Evolutionary conservation across 2,113 vertebrate genomes (phyloP).

Genomic region (Cygnus atratus): DNA sequence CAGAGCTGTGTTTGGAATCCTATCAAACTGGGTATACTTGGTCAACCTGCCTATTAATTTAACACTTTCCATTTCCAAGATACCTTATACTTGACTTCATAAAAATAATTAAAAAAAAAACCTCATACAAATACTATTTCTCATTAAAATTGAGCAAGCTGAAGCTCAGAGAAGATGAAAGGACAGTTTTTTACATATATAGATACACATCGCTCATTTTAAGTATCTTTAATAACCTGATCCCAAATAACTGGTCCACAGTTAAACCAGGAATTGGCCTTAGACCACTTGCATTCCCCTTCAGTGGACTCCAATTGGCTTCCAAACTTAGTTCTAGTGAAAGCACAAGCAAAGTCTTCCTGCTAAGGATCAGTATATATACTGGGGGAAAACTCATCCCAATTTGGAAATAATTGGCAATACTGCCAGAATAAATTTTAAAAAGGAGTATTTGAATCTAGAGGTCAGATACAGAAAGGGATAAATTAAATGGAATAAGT

Average conservation of each 20-base stretch:
- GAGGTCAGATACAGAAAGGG: background rate
- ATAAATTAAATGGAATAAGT: background rate
- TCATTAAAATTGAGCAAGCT: background rate
- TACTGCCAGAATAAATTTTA: background rate
- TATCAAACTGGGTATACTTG: constrained; percentile 5
- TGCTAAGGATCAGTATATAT: background rate
- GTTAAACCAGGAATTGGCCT: background rate
- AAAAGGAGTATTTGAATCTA: background rate
- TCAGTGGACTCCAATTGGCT: background rate
- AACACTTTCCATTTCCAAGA: background rate
- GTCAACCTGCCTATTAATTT: background rate
- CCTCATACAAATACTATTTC: background rate
- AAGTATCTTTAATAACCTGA: background rate
- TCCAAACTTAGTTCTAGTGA: background rate
- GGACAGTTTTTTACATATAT: background rate
- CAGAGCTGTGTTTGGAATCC: background rate
- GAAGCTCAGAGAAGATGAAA: constrained; percentile 10
- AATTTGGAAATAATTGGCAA: background rate
- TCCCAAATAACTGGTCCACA: background rate
- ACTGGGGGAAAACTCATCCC: background rate
- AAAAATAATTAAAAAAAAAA: background rate
- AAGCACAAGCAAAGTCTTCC: background rate
- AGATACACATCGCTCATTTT: background rate
- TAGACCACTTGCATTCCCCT: background rate
- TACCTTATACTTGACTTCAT: background rate